Evolutionary conservation across 1,140 invertebrate genomes (phyloP).

Genomic region (Papilio polytes): DNA sequence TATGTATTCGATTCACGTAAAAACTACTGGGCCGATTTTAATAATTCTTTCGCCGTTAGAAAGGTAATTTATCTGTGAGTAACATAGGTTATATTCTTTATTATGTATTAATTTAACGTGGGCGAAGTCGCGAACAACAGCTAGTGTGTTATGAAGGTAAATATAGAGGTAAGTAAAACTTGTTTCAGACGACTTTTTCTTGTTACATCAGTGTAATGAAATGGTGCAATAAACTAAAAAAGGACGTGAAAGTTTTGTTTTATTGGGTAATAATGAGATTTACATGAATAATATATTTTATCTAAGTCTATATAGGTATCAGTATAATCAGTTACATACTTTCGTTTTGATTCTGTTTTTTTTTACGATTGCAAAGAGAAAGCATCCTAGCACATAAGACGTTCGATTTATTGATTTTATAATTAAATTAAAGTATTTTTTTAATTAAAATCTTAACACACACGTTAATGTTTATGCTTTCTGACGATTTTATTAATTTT

Average conservation of each 20-base stretch:
- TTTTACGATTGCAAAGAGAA: not conserved
- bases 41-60: no score
- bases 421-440: not conserved
- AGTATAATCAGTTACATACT: not conserved
- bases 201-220: constrained; percentile 13
- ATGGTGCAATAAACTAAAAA: constrained; percentile 5
- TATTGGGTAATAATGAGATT: constrained; percentile 12
- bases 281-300: not conserved
- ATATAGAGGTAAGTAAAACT: not conserved
- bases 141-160: not conserved
- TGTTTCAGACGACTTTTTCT: constrained; percentile 4
- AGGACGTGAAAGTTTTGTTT: constrained; percentile 17
- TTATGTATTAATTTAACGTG: no score
- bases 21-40: no score
- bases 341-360: not conserved
- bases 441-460: not conserved
- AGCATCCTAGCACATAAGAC: not conserved
- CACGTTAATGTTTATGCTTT: no score
- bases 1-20: no score
- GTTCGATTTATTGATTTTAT: not conserved
- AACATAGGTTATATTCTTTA: no score
- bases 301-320: not conserved
- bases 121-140: no score
- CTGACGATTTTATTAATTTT: no score
- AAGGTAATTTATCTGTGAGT: no score